Evolutionary conservation across 2,888 invertebrate species (phyloP).

Genomic region (Pristionchus entomophagus): DNA sequence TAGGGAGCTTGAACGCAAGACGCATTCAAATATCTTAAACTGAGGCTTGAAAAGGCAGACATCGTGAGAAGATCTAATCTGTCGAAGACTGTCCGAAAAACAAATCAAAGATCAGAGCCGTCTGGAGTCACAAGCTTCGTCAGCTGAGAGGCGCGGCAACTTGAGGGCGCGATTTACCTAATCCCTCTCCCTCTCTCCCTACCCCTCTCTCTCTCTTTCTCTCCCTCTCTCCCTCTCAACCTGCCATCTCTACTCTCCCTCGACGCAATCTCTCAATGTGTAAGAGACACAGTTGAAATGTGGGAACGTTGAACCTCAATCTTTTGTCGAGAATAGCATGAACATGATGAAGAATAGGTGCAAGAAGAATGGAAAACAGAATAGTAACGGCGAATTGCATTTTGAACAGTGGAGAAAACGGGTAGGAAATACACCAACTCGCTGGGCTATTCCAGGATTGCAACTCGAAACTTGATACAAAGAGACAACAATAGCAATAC

Average conservation of each 20-base stretch:
- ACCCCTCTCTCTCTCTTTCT: neutral
- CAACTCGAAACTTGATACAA: neutral
- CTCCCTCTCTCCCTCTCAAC: neutral
- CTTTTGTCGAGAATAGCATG: too few relatives aligned
- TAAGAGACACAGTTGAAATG: neutral
- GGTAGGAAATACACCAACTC: too few relatives aligned
- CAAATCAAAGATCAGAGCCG: neutral
- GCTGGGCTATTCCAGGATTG: neutral
- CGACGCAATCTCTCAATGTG: neutral
- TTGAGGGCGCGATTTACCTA: neutral
- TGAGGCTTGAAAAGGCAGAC: too few relatives aligned
- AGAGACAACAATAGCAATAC: neutral
- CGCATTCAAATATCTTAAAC: too few relatives aligned
- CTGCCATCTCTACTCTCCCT: neutral
- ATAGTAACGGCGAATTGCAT: too few relatives aligned
- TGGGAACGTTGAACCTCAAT: neutral
- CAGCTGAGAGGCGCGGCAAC: slow-evolving; percentile 18
- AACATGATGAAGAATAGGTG: too few relatives aligned
- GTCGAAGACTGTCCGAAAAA: neutral
- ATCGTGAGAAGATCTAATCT: too few relatives aligned
- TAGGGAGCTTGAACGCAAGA: too few relatives aligned
- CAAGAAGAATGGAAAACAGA: too few relatives aligned
- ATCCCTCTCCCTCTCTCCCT: neutral
- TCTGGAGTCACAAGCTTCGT: neutral
- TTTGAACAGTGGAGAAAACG: too few relatives aligned